Evolutionary conservation across 2,797 vertebrate genomes (phyloP), one percentile per base, ranked within the genome.

Genomic region (Phoeniculus purpureus): DNA sequence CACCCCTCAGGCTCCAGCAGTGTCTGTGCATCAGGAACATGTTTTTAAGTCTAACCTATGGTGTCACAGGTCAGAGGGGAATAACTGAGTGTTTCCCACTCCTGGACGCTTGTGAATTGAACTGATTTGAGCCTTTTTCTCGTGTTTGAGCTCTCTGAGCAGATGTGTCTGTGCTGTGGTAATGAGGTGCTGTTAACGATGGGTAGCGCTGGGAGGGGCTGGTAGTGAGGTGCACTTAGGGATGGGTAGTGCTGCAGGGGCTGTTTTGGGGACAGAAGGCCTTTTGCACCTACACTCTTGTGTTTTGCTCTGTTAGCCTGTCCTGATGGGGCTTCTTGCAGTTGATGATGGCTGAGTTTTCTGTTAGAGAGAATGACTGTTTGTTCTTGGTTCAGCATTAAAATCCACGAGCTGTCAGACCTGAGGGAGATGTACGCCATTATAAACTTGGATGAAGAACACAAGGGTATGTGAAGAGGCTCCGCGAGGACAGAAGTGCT

Each of bases 361-460:
- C 26, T 51, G 45, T 77, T 45, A n/a, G 4, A 88, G 52, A 67
- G 62, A 76, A 47, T 85, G 16, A 58, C 67, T 86, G 27, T 86
- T 84, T 81, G 9, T 95, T 96, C 95, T 59, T 95, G 47, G 97
- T 98, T 67, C 95, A 99, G 99, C 94, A 98, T 99, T 93, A 99
- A 99, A 98, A 99, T 99, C 92, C 99, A 99, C 55, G 99, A 99
- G 89, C 97, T 99, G 96, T 98, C 98, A 82, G 98, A 99, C 92
- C 96, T 99, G 82, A 99, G 98, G 95, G 98, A 99, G 90, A 99
- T 99, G 97, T 99, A 98, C 94, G 98, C 98, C 81, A 98, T 99
- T 75, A 97, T 99, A 95, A 98, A 97, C 47, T 95, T 99, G 96
- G 98, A 99, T 86, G 99, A 99, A 95, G 99, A 99, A 97, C 99